Evolutionary conservation across 2,888 invertebrate genomes (phyloP).

Genomic region (Drosophila nigritarsus): DNA sequence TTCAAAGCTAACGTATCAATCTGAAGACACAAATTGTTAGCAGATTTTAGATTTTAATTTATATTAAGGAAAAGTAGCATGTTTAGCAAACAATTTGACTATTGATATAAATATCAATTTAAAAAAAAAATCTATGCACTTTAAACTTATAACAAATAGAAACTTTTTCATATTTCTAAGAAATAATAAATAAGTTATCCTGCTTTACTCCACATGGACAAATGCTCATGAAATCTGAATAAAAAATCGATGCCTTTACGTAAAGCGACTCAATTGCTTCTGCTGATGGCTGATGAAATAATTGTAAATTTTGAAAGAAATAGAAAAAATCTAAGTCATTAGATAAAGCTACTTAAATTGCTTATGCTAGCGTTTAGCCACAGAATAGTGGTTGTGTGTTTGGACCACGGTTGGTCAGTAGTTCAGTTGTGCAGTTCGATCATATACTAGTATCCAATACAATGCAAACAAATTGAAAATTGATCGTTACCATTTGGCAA

Average conservation of each 20-base stretch:
- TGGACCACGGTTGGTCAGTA: slow-evolving; percentile 12
- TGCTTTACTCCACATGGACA: neutral
- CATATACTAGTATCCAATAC: slow-evolving; percentile 48
- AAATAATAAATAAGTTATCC: neutral
- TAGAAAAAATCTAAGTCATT: neutral
- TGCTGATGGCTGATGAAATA: neutral
- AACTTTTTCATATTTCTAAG: neutral
- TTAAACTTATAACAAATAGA: neutral
- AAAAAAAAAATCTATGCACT: neutral
- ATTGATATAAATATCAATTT: neutral
- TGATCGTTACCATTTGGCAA: slow-evolving; percentile 41
- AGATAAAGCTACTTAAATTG: slow-evolving; percentile 47
- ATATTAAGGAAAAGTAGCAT: neutral
- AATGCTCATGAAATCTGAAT: neutral
- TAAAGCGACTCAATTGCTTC: neutral
- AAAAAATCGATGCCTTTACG: neutral
- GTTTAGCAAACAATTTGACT: too few relatives aligned
- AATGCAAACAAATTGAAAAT: slow-evolving; percentile 70
- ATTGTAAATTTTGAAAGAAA: neutral
- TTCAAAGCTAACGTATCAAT: neutral
- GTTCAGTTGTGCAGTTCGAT: slow-evolving; percentile 38
- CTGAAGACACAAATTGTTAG: neutral
- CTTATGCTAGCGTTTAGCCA: slow-evolving; percentile 13
- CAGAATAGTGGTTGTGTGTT: neutral
- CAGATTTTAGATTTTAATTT: neutral